phyloP scores from a whole-genome alignment of 1,140 invertebrate genomes.

The Caenorhabditis brenneri region DNA sequence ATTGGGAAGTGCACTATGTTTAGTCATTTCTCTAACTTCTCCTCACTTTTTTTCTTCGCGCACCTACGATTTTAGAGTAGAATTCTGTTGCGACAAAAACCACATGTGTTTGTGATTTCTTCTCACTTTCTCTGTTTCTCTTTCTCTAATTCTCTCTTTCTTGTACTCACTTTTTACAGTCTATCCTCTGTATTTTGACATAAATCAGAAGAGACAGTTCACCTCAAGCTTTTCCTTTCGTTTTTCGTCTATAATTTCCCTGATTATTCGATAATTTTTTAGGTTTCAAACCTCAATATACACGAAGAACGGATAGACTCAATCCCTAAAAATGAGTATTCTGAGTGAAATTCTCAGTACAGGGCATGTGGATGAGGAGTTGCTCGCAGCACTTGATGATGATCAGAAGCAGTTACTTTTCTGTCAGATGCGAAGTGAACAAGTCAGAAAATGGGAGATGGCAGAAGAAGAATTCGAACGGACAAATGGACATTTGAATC shows the following conservation, averaged over 20 bases:
- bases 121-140: neutral
- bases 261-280: too few relatives aligned
- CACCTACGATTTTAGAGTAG: neutral
- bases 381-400: conserved; percentile 81
- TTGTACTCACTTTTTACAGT: neutral
- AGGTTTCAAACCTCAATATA: too few relatives aligned
- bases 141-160: neutral
- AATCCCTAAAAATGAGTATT: conserved; percentile 53
- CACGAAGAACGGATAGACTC: neutral
- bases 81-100: neutral
- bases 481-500: neutral
- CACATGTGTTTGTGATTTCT: neutral
- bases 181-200: too few relatives aligned
- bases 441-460: conserved; percentile 79
- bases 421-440: conserved; percentile 83
- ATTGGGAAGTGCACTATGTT: neutral
- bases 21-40: neutral
- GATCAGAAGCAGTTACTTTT: conserved; percentile 82
- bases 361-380: conserved; percentile 82
- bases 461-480: conserved; percentile 60
- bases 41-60: neutral
- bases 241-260: too few relatives aligned
- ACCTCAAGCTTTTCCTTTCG: neutral
- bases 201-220: neutral
- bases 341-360: conserved; percentile 59